Percentiles rank a stretch among this genome's conserved stretches.
Evolutionary conservation across 1,140 invertebrate species (phyloP).

Genomic region (Zaprionus tsacasi): DNA sequence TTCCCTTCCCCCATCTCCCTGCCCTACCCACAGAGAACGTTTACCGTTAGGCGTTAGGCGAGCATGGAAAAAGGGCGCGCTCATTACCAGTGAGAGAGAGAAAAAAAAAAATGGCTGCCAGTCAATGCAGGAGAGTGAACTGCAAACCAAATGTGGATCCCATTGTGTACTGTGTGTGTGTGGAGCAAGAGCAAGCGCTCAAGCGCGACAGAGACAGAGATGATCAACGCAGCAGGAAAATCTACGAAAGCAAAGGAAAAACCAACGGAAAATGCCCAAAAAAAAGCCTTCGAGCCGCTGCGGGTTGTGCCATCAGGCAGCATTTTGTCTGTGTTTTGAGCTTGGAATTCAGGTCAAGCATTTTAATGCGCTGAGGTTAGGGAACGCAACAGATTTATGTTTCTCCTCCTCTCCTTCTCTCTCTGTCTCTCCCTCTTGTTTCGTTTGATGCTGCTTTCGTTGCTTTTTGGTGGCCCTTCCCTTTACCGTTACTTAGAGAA

Average conservation of each 20-base stretch:
- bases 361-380: conserved; percentile 53
- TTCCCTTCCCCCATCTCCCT: background rate
- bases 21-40: background rate
- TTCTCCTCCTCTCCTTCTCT: conserved; percentile 4
- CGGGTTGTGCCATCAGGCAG: background rate
- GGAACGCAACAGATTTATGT: conserved; percentile 7
- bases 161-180: conserved; percentile 12
- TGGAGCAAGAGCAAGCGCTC: background rate
- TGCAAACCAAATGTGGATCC: conserved; percentile 22
- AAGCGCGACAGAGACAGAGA: background rate
- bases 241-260: conserved; percentile 1
- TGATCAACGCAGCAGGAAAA: conserved; percentile 5
- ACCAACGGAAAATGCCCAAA: background rate
- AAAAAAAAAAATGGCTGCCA: conserved; percentile 18
- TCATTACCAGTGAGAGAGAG: conserved; percentile 27
- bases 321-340: conserved; percentile 11
- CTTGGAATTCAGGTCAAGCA: conserved; percentile 67
- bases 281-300: conserved; percentile 1
- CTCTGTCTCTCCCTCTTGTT: background rate
- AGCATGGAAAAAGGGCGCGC: conserved; percentile 51
- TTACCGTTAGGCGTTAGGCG: conserved; percentile 42
- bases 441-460: conserved; percentile 1
- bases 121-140: conserved; percentile 18
- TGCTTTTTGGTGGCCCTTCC: conserved; percentile 19
- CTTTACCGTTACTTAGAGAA: conserved; percentile 26